Evolutionary conservation across 2,113 vertebrate species (phyloP).

Genomic region (Gymnogyps californianus): DNA sequence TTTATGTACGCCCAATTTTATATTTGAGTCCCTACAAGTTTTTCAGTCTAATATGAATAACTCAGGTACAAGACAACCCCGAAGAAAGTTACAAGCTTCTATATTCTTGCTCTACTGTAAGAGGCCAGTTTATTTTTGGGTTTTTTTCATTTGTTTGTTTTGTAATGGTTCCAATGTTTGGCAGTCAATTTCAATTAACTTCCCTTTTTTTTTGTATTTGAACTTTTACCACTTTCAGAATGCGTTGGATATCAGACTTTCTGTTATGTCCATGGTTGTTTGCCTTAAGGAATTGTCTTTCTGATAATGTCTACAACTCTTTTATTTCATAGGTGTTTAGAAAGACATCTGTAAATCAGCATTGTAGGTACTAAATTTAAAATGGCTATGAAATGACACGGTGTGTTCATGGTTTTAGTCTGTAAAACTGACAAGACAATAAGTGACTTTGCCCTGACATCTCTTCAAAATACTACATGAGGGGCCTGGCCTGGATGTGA

Average conservation of each 20-base stretch:
- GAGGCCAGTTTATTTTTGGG: neutral
- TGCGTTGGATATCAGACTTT: neutral
- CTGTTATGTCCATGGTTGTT: neutral
- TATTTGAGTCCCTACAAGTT: neutral
- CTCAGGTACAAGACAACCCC: neutral
- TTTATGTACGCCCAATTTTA: neutral
- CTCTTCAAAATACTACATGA: neutral
- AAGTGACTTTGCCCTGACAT: neutral
- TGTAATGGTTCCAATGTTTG: neutral
- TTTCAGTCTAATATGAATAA: neutral
- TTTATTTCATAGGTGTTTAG: neutral
- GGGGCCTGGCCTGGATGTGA: neutral
- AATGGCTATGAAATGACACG: neutral
- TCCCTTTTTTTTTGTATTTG: neutral
- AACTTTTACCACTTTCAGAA: neutral
- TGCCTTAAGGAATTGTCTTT: neutral
- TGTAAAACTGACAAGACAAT: neutral
- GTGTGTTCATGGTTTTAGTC: neutral
- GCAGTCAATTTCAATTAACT: neutral
- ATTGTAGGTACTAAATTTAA: neutral
- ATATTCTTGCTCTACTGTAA: neutral
- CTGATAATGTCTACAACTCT: neutral
- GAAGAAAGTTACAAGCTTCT: neutral
- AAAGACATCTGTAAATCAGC: neutral
- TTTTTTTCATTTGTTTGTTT: neutral